Evolutionary conservation across 2,888 invertebrate genomes (phyloP), one percentile per base, ranked within the genome.

Genomic region (Epirrhoe alternata): DNA sequence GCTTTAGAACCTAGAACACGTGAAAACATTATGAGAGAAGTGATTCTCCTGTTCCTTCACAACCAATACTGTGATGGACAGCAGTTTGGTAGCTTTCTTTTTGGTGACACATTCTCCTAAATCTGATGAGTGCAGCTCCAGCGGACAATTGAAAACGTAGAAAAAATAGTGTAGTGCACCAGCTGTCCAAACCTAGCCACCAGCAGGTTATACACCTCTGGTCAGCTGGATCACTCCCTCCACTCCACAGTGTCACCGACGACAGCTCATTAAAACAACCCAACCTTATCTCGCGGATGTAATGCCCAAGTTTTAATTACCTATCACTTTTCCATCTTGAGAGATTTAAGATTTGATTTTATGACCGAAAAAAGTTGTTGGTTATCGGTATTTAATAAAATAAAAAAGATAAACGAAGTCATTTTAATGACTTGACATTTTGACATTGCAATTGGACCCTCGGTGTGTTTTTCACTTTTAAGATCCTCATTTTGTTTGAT

Each of bases 181-280:
- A 52, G 14, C 51, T 51, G 30, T 42, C 5, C 30, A 2, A 8
- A 7, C 16, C 30, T 7, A 49, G 5, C 33, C 10, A 24, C 10
- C 30, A 5, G 7, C 7, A 33, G 45, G 31, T 17, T 47, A 53
- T 47, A 14, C 12, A 53, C 5, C 16, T 45, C 45, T n/a, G 33
- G 30, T 53, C 12, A 33, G 31, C 12, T 47, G 60, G 60, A 52
- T 53, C 53, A 53, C 45, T 16, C 14, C 56, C 17, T 10, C 38
- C 53, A 2, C 24, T 24, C 24, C 24, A 24, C 24, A 24, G 24
- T 24, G 24, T 3, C 24, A 16, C 17, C 53, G 14, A 45, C 52
- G 53, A 53, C 45, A 53, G 16, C 60, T 61, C 31, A 53, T 61
- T 53, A 53, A 53, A 61, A 51, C 47, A 47, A 57, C 45, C 45